These are phyloP conservation scores for Rhingia rostrata DNA, from an alignment of 2,888 invertebrate genomes.

Conservation along the genomic window DNA sequence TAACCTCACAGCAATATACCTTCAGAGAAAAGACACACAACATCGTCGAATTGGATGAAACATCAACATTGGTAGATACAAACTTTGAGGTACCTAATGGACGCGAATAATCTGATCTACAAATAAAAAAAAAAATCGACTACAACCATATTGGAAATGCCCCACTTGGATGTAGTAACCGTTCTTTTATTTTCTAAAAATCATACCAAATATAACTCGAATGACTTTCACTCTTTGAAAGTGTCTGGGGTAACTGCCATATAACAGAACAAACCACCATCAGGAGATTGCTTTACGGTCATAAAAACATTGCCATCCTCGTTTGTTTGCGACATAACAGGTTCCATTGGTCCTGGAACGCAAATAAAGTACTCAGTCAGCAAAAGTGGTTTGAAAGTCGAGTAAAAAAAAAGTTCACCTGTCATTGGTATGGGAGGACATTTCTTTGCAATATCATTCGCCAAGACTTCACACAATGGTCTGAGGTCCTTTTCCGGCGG, in stretches of 20 bases:
- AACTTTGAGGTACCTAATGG: no score
- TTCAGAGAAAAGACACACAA: no score
- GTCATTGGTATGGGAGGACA: slow-evolving; percentile 83
- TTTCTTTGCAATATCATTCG: slow-evolving; percentile 80
- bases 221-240: slow-evolving; percentile 2
- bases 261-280: slow-evolving; percentile 84
- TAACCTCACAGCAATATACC: no score
- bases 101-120: no score
- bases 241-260: slow-evolving; percentile 83
- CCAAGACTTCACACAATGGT: slow-evolving; percentile 83
- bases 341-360: slow-evolving; percentile 83
- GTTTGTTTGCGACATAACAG: slow-evolving; percentile 84
- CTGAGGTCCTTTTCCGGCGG: slow-evolving; percentile 82
- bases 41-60: no score
- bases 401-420: slow-evolving; percentile 75
- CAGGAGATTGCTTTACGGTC: slow-evolving; percentile 84
- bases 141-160: no score
- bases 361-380: background rate
- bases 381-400: background rate
- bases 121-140: no score
- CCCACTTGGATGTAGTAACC: no score
- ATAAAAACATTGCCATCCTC: slow-evolving; percentile 84
- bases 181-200: no score
- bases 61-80: no score
- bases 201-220: background rate